These are phyloP conservation scores for Acanthaster planci DNA, from an alignment of 35 echinoderm and acorn worm species.

Conservation along the genomic window DNA sequence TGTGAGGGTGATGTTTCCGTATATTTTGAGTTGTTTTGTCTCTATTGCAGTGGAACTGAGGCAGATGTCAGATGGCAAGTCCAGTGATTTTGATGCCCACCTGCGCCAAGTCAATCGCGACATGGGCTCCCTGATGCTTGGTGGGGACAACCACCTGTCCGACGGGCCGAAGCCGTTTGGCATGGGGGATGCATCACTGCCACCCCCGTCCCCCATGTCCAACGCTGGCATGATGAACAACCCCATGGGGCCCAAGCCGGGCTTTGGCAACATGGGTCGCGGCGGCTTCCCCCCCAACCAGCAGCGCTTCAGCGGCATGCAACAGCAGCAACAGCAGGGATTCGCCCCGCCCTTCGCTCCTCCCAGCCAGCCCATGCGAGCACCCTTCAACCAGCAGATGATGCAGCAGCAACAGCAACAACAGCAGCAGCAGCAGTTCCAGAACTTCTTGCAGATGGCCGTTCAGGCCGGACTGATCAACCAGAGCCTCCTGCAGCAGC, in stretches of 20 bases:
- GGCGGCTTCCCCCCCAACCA: slow-evolving; percentile 6
- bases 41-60: slow-evolving; percentile 43
- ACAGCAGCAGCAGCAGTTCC: slow-evolving; percentile 74
- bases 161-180: slow-evolving; percentile 48
- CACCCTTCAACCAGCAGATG: slow-evolving; percentile 67
- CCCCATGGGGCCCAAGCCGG: slow-evolving; percentile 41
- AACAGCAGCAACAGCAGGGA: slow-evolving; percentile 31
- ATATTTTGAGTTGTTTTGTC: too few relatives aligned
- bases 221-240: slow-evolving; percentile 28
- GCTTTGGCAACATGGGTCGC: slow-evolving; percentile 28
- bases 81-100: slow-evolving; percentile 34
- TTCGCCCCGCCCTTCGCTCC: slow-evolving; percentile 34
- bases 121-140: slow-evolving; percentile 50
- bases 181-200: slow-evolving; percentile 26
- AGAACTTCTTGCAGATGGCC: slow-evolving; percentile 71
- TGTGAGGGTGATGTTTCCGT: too few relatives aligned
- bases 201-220: slow-evolving; percentile 41
- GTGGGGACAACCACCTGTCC: slow-evolving; percentile 39
- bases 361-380: slow-evolving; percentile 62
- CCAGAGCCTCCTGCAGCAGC: slow-evolving; percentile 68
- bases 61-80: slow-evolving; percentile 43
- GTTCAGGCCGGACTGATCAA: slow-evolving; percentile 78
- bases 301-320: slow-evolving; percentile 39
- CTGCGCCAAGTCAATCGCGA: slow-evolving; percentile 19
- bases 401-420: slow-evolving; percentile 77